Evolutionary conservation across 2,888 invertebrate species (phyloP), one percentile per base, ranked within the genome.

Genomic region (Philaethria dido): DNA sequence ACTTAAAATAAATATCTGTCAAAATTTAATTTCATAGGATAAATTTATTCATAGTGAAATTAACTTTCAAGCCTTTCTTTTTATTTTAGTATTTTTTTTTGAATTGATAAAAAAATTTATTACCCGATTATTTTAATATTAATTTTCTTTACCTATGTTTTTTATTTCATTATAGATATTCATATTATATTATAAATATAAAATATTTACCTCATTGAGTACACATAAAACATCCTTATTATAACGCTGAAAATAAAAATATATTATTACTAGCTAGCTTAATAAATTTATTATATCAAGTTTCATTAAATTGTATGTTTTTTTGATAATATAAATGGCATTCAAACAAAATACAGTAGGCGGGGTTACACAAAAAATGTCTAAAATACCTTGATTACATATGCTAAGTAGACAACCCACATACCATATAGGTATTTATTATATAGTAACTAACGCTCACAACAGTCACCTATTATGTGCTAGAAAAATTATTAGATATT

Each of bases 201-300:
- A 25, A 65, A 39, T 5, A 48, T 11, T 57, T 69, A 90, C 89
- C 89, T 81, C 62, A 69, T 89, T 85, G 61, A 86, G 78, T 62
- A 87, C 65, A 75, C 91, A 92, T 66, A 82, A 71, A 47, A 90
- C 83, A 73, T 87, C 86, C 69, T 84, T 87, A 71, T 85, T 90
- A 74, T 86, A 90, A 61, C 70, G 71, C 90, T 90, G 87, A 68
- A 86, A 88, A 62, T 64, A 66, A 66, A 68, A 62, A 61, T 22
- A 2, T 14, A 16, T 22, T 14, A 14, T 2, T 22, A n/a, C n/a
- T n/a, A n/a, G n/a, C n/a, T n/a, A 5, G 18, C 4, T 22, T 22
- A 14, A 22, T 22, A 16, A 0, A 29, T 50, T 14, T 6, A 25
- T n/a, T 8, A 50, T 6, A 25, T 25, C 48, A 25, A 25, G 25